Evolutionary conservation across 2,113 vertebrate genomes (phyloP), one percentile per base, ranked within the genome.

Genomic region (Oncorhynchus gorbuscha): DNA sequence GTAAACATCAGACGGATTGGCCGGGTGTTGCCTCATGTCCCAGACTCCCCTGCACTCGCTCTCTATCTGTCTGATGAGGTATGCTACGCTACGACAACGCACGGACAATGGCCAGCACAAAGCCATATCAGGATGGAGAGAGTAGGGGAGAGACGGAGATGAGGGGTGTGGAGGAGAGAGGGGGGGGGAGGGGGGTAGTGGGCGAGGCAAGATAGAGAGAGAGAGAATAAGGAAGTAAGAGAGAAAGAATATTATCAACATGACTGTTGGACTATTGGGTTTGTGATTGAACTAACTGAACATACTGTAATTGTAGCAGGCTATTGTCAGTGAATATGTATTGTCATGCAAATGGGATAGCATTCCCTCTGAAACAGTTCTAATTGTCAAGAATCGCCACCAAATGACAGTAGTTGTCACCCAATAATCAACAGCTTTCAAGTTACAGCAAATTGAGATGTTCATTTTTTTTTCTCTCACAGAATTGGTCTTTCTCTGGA

Each of bases 81-180:
- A 35, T 39, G 67, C 67, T 69, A n/a, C 65, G 18, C n/a, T 74
- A 51, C 22, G 30, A 45, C 39, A 39, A 22, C 62, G n/a, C n/a
- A 20, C 55, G 12, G 39, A 28, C 35, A 35, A 3, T 24, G n/a
- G n/a, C 18, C 24, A 7, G 71, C 64, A 68, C 65, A 69, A 24
- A 30, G n/a, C 74, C 74, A 39, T 75, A 75, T 75, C 74, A 51
- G 74, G 65, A 55, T 51, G 65, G 2, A 20, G 39, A 9, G 45
- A 14, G 4, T 18, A 32, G 69, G 24, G 18, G 16, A 51, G 69
- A 77, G 61, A 65, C 20, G 18, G 24, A 32, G 6, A 22, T 35
- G 68, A 26, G 16, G 72, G 64, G 5, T 1, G 18, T 64, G 32
- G 20, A 28, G 28, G n/a, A 12, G 24, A 22, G n/a, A 7, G 5